Evolutionary conservation across 2,797 vertebrate species (phyloP).

Genomic region (Oryzias dopingdopingensis): DNA sequence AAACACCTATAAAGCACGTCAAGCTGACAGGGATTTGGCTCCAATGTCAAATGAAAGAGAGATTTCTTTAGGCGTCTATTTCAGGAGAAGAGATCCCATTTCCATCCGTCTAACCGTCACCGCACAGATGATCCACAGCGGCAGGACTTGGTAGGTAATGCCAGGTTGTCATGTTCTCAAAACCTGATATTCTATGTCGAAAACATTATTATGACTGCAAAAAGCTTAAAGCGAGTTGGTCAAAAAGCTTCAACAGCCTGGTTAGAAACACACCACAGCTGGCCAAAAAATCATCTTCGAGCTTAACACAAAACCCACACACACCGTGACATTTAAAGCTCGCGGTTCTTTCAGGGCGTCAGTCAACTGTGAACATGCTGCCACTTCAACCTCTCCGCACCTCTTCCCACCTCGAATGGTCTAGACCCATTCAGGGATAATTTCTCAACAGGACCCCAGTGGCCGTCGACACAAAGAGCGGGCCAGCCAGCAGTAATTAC

Average conservation of each 20-base stretch:
- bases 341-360: constrained; percentile 6
- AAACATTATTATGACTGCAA: constrained; percentile 51
- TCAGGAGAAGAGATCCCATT: constrained; percentile 35
- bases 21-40: constrained; percentile 27
- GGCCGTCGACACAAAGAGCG: constrained; percentile 83
- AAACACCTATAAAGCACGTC: constrained; percentile 42
- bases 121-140: constrained; percentile 51
- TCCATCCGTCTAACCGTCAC: constrained; percentile 27
- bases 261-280: constrained; percentile 4
- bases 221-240: constrained; percentile 28
- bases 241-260: constrained; percentile 1
- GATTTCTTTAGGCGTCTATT: constrained; percentile 56
- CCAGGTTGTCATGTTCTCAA: constrained; percentile 54
- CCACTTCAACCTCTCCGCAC: constrained; percentile 79
- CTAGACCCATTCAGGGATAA: constrained; percentile 75
- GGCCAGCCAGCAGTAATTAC: constrained; percentile 87
- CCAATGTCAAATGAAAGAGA: constrained; percentile 29
- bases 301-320: neutral
- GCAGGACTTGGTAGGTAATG: constrained; percentile 47
- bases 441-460: constrained; percentile 81
- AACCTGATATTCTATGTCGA: constrained; percentile 59
- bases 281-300: constrained; percentile 4
- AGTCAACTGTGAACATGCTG: constrained; percentile 51
- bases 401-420: constrained; percentile 68
- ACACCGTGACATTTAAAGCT: neutral